These are phyloP conservation scores for Cromileptes altivelis DNA, from an alignment of 2,113 vertebrate genomes.

Conservation along the genomic window DNA sequence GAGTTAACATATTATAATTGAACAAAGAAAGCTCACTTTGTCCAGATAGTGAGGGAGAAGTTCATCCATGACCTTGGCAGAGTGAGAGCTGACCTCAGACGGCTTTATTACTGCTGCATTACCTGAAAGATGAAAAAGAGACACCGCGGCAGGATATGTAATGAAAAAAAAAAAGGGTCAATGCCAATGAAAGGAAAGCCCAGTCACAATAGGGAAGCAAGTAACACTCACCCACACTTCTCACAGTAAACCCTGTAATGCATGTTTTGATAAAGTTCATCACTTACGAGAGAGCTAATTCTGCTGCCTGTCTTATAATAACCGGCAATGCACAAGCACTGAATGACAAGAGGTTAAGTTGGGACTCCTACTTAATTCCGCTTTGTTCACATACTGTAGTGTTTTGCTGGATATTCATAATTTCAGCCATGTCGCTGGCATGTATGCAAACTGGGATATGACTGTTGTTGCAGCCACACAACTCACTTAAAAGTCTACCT, in stretches of 20 bases:
- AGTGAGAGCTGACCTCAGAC: slow-evolving; percentile 90
- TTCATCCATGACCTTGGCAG: slow-evolving; percentile 86
- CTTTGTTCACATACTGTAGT: too few relatives aligned
- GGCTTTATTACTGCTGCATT: slow-evolving; percentile 93
- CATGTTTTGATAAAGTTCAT: not conserved
- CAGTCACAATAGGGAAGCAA: not conserved
- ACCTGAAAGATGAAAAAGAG: slow-evolving; percentile 78
- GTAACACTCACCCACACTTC: not conserved
- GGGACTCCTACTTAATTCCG: not conserved
- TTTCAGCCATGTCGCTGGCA: too few relatives aligned
- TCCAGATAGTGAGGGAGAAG: slow-evolving; percentile 90
- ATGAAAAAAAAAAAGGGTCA: not conserved
- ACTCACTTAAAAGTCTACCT: too few relatives aligned
- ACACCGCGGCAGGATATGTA: not conserved
- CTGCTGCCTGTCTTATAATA: not conserved
- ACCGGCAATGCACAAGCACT: not conserved
- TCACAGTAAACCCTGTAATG: not conserved
- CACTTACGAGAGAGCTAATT: not conserved
- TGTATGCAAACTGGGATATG: too few relatives aligned
- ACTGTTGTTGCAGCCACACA: too few relatives aligned
- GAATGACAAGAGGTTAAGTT: not conserved
- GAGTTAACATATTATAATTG: not conserved
- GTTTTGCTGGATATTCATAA: too few relatives aligned
- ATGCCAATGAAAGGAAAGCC: not conserved
- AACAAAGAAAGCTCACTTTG: slow-evolving; percentile 78